Percentiles rank a stretch among this genome's conserved stretches.
These are phyloP conservation scores for Acrossocheilus wenchowensis DNA, from an alignment of 2,797 vertebrate genomes.

Conservation along the genomic window DNA sequence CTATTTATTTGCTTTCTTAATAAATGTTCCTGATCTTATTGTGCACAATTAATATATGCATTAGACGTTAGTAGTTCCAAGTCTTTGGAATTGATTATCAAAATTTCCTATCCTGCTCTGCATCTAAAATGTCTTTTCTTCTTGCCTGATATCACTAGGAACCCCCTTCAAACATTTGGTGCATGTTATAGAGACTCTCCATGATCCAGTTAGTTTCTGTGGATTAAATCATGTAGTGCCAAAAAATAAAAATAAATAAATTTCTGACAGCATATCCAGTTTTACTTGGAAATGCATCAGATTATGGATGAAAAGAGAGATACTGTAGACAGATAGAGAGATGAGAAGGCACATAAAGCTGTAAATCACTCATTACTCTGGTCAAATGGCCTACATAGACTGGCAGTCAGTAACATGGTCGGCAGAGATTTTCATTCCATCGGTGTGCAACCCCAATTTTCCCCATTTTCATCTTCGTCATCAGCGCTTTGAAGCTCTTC, in stretches of 20 bases:
- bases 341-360: not conserved
- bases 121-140: not conserved
- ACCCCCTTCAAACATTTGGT: not conserved
- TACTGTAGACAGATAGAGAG: not conserved
- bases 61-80: not conserved
- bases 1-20: not conserved
- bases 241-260: not conserved
- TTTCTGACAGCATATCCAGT: not conserved
- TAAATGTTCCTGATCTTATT: not conserved
- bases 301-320: not conserved
- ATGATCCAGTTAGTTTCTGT: not conserved
- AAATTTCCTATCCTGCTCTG: not conserved
- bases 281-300: not conserved
- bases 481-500: slow-evolving; percentile 29
- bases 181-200: not conserved
- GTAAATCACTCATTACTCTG: not conserved
- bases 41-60: not conserved
- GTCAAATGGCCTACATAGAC: not conserved
- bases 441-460: not conserved
- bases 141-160: not conserved
- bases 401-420: not conserved
- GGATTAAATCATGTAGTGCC: not conserved
- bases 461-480: slow-evolving; percentile 14
- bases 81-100: not conserved
- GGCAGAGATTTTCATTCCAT: not conserved